Evolutionary conservation across 2,113 vertebrate species (phyloP).

Genomic region (Apodemus speciosus): DNA sequence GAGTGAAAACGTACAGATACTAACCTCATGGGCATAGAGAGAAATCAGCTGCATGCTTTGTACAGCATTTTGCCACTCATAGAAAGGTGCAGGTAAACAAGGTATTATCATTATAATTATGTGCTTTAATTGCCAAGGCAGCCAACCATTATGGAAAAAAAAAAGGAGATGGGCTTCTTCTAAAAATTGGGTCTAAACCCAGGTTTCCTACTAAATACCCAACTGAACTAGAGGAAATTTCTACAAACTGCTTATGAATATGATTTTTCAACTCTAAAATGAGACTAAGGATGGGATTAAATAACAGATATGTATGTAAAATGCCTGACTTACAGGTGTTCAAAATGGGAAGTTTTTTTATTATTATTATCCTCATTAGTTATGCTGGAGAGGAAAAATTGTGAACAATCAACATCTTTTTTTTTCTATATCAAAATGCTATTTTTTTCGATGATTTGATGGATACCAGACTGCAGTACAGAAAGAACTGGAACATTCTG

Average conservation of each 20-base stretch:
- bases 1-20: neutral
- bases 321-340: neutral
- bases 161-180: neutral
- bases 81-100: slow-evolving; percentile 44
- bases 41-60: slow-evolving; percentile 1
- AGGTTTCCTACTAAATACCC: neutral
- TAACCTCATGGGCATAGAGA: slow-evolving; percentile 5
- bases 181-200: slow-evolving; percentile 37
- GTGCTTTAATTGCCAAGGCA: neutral
- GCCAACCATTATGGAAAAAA: neutral
- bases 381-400: slow-evolving; percentile 35
- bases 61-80: neutral
- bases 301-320: neutral
- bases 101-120: slow-evolving; percentile 33
- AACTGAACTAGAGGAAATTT: neutral
- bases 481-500: neutral
- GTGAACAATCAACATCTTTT: slow-evolving; percentile 41
- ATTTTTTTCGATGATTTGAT: slow-evolving; percentile 42
- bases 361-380: neutral
- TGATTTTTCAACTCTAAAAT: slow-evolving; percentile 8
- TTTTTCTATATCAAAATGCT: slow-evolving; percentile 52
- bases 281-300: neutral
- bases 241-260: slow-evolving; percentile 4
- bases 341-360: slow-evolving; percentile 11
- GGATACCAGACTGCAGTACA: slow-evolving; percentile 33